phyloP scores from a whole-genome alignment of 2,113 vertebrate species.

The Mastomys natalensis region DNA sequence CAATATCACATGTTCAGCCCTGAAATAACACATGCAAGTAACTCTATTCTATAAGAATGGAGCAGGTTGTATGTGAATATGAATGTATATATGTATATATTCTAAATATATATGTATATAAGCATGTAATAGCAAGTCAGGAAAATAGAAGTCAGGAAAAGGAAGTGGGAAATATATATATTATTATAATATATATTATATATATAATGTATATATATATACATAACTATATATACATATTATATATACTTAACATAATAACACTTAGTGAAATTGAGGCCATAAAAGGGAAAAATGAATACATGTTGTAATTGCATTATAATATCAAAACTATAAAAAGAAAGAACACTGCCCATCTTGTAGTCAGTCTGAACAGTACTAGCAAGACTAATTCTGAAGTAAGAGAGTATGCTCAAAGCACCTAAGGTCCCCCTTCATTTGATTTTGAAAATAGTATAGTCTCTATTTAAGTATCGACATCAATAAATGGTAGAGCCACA shows the following conservation, averaged over 20 bases:
- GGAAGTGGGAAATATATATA: too few species aligned
- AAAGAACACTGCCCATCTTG: neutral
- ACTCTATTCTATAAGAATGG: neutral
- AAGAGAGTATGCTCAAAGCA: neutral
- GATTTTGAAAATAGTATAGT: neutral
- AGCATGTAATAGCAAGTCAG: too few species aligned
- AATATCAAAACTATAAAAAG: neutral
- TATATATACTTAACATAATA: too few species aligned
- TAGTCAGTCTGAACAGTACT: neutral
- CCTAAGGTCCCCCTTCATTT: neutral
- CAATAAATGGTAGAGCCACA: neutral
- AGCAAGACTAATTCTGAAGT: neutral
- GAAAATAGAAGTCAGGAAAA: too few species aligned
- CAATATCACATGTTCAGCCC: neutral
- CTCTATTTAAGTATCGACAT: neutral
- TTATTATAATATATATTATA: neutral
- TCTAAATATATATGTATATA: too few species aligned
- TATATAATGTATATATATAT: too few species aligned
- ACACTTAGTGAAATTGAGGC: neutral
- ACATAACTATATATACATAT: too few species aligned
- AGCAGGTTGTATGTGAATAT: too few species aligned
- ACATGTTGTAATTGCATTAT: neutral
- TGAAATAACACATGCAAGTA: neutral
- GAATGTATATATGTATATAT: too few species aligned
- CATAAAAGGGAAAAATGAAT: neutral